Evolutionary conservation across 2,797 vertebrate genomes (phyloP), one percentile per base, ranked within the genome.

Genomic region (Anas bahamensis): DNA sequence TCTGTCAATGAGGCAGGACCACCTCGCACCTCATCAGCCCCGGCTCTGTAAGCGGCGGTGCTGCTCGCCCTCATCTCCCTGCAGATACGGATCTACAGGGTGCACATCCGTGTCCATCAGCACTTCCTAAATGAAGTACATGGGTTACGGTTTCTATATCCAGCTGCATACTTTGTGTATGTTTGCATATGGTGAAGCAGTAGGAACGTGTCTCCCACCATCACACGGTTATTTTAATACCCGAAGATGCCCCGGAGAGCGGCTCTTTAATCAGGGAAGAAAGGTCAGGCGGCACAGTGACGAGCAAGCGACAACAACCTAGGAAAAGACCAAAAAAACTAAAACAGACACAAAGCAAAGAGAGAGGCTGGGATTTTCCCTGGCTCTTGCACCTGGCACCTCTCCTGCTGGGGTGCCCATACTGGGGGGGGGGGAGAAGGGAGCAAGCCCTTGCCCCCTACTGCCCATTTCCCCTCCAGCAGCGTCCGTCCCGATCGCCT

Each of bases 61-160:
- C 24, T 55, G 44, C 60, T 41, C 12, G 15, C 46, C 71, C 61
- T 90, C 94, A 91, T 91, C 91, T 86, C 31, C 17, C 64, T 6
- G 6, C 66, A 82, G 88, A 94, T 70, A 86, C 7, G 13, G 7
- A 4, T 14, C 60, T 37, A 29, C 3, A 37, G 70, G 21, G 0
- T 8, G 29, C 4, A 17, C 8, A 14, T 26, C 57, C 60, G 48
- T 23, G 13, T 17, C 71, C 83, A 8, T 9, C n/a, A 7, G 41
- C 46, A 19, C 19, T 72, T 23, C 18, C 59, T 21, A 53, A 33
- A 14, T 28, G 39, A 39, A 70, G 71, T 5, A 8, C n/a, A 0
- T 1, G 31, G 33, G 33, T 61, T 21, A 19, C 0, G 10, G 10
- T 19, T 77, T 9, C 1, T 9, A 10, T 4, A 2, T 5, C 0